Evolutionary conservation across 2,888 invertebrate species (phyloP).

Genomic region (Macropis europaea): DNA sequence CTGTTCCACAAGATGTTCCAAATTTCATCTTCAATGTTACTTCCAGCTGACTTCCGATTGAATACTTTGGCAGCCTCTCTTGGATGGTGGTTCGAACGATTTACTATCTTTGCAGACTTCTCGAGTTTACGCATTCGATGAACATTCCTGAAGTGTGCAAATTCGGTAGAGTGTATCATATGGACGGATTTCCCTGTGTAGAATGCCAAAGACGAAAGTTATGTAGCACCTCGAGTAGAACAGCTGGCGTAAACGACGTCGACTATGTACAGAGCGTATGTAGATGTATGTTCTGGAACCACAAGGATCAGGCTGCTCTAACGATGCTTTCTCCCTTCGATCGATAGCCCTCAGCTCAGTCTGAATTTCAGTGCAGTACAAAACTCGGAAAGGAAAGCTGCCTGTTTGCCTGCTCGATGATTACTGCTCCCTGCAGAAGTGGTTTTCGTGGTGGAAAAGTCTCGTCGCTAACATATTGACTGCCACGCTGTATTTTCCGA

Average conservation of each 20-base stretch:
- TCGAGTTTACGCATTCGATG: background rate
- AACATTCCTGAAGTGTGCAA: slow-evolving; percentile 33
- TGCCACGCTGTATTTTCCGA: too few relatives aligned
- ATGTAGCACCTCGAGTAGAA: slow-evolving; percentile 14
- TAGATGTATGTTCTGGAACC: slow-evolving; percentile 23
- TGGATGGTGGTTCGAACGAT: too few relatives aligned
- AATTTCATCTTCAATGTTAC: too few relatives aligned
- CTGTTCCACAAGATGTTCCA: too few relatives aligned
- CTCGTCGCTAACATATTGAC: too few relatives aligned
- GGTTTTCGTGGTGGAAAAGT: background rate
- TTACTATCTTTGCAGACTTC: too few relatives aligned
- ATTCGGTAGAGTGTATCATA: background rate
- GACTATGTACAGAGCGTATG: background rate
- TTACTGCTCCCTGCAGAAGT: background rate
- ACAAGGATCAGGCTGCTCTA: slow-evolving; percentile 43
- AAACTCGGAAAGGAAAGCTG: slow-evolving; percentile 11
- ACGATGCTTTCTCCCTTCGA: slow-evolving; percentile 39
- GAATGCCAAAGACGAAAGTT: slow-evolving; percentile 24
- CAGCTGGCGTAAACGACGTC: slow-evolving; percentile 31
- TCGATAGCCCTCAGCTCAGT: slow-evolving; percentile 31
- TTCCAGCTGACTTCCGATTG: too few relatives aligned
- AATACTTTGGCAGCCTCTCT: too few relatives aligned
- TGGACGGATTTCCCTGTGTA: background rate
- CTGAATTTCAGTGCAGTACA: slow-evolving; percentile 21
- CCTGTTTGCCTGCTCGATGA: slow-evolving; percentile 9